A percentile compares a stretch with the other conserved stretches of the same genome.
Conservation (phyloP, 1,140 invertebrate species). For the Lordiphosa clarofinis region DNA sequence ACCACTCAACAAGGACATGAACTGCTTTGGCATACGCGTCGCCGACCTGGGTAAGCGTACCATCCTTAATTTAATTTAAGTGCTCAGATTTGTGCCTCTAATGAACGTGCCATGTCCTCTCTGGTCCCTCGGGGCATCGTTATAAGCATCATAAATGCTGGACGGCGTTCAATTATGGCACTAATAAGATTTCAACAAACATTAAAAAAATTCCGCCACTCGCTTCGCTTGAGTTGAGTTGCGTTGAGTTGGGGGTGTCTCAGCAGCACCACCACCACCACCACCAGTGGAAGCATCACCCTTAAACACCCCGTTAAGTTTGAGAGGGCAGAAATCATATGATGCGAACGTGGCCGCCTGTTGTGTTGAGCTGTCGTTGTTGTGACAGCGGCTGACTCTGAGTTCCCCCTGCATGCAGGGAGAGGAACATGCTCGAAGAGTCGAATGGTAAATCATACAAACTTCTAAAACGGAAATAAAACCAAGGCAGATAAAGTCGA, state of each 20-base stretch:
- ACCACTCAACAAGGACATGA: constrained; percentile 75
- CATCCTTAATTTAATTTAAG: constrained; percentile 50
- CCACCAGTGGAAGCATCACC: constrained; percentile 3
- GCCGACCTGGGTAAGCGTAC: constrained; percentile 82
- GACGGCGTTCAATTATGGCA: constrained; percentile 45
- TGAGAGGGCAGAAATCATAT: constrained; percentile 62
- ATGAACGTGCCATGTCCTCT: constrained; percentile 26
- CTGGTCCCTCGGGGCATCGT: constrained; percentile 41
- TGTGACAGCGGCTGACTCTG: constrained; percentile 51
- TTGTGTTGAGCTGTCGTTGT: constrained; percentile 44
- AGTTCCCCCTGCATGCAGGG: background rate
- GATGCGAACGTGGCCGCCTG: constrained; percentile 42
- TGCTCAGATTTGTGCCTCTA: constrained; percentile 46
- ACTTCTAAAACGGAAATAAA: constrained; percentile 43
- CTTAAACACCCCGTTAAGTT: constrained; percentile 47
- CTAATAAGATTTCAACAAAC: constrained; percentile 70
- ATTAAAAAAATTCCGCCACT: constrained; percentile 58
- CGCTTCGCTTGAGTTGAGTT: background rate
- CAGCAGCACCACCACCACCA: background rate
- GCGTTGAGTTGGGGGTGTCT: constrained; percentile 38
- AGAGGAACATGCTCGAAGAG: constrained; percentile 16
- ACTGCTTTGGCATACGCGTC: constrained; percentile 80
- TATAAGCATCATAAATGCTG: constrained; percentile 36
- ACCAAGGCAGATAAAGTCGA: constrained; percentile 38
- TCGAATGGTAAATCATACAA: constrained; percentile 35